phyloP scores from a whole-genome alignment of 2,113 vertebrate species.

The Poeciliopsis occidentalis region DNA sequence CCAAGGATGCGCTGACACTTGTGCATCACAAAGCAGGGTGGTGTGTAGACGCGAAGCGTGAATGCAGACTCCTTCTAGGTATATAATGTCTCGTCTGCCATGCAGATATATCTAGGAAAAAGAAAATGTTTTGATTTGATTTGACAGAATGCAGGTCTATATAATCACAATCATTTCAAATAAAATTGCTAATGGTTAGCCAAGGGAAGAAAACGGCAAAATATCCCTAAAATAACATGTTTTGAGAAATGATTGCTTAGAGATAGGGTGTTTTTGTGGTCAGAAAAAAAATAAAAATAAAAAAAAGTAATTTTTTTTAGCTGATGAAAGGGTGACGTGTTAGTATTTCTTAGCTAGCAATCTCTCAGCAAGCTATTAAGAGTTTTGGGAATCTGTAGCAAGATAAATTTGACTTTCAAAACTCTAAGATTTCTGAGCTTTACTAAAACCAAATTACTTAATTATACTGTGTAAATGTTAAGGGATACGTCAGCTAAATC shows the following conservation, averaged over 20 bases:
- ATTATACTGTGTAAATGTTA: no score
- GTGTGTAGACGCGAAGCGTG: not conserved
- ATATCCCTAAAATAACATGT: not conserved
- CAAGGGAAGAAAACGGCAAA: not conserved
- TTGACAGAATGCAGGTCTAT: not conserved
- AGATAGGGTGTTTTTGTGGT: not conserved
- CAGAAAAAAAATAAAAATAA: not conserved
- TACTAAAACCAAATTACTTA: no score
- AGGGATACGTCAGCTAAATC: no score
- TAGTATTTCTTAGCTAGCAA: no score
- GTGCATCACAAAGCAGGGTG: no score
- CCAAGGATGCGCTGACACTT: slow-evolving; percentile 8
- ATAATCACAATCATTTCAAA: not conserved
- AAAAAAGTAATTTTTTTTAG: not conserved
- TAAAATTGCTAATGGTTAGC: slow-evolving; percentile 1
- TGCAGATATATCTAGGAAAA: not conserved
- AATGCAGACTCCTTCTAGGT: not conserved
- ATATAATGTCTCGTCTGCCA: not conserved
- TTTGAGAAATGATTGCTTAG: not conserved
- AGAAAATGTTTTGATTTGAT: not conserved
- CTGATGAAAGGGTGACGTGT: not conserved
- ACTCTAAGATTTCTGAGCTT: no score
- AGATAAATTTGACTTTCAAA: no score
- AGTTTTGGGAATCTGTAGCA: no score
- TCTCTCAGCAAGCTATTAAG: no score